A percentile compares a stretch with the other conserved stretches of the same genome.
Conservation (phyloP, 2,113 vertebrate genomes). For the Chaenogobius annularis region DNA sequence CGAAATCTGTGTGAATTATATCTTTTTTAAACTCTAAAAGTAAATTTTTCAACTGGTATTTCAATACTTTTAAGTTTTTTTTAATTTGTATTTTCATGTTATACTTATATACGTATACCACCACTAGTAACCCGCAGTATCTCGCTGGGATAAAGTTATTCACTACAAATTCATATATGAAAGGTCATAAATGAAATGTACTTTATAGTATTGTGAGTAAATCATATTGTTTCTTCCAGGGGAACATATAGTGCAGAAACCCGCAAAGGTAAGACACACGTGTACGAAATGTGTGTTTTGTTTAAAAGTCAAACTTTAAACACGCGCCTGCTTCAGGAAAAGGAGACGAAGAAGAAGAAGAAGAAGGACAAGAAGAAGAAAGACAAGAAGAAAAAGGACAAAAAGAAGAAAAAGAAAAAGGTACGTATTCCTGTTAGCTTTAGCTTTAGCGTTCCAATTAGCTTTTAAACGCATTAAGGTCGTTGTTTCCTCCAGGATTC, state of each 20-base stretch:
- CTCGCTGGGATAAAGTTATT: too few relatives aligned
- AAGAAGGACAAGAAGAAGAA: constrained; percentile 39
- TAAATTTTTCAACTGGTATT: too few relatives aligned
- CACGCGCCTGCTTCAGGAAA: constrained; percentile 17
- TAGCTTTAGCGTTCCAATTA: not conserved
- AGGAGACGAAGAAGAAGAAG: constrained; percentile 22
- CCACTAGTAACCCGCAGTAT: too few relatives aligned
- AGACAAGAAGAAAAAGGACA: constrained; percentile 11
- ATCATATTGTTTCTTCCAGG: constrained; percentile 17
- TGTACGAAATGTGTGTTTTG: rapidly evolving
- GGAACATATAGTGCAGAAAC: not conserved
- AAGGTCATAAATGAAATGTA: too few relatives aligned
- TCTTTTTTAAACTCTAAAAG: too few relatives aligned
- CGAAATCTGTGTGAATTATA: too few relatives aligned
- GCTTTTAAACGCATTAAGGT: not conserved
- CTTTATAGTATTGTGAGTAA: too few relatives aligned
- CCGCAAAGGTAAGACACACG: constrained; percentile 20
- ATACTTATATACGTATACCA: too few relatives aligned
- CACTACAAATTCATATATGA: too few relatives aligned
- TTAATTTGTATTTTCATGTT: too few relatives aligned
- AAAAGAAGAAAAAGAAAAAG: constrained; percentile 36
- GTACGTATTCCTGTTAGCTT: not conserved
- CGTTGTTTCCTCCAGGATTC: constrained; percentile 38
- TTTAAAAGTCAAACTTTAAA: not conserved
- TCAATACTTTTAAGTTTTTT: too few relatives aligned